Evolutionary conservation across 1,140 invertebrate species (phyloP).

Genomic region (Drosophila paulistorum): DNA sequence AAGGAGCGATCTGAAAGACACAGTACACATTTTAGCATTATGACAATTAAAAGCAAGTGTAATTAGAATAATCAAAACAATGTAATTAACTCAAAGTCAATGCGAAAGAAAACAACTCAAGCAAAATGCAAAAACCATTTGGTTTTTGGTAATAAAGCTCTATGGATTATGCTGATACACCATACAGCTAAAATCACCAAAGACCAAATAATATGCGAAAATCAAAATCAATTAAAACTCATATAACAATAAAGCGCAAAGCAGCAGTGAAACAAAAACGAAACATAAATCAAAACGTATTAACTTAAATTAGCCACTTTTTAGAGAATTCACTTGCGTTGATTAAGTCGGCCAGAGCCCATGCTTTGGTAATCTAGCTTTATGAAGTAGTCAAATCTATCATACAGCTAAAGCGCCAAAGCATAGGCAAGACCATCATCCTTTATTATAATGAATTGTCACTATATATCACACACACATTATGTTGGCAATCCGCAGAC

Average conservation of each 20-base stretch:
- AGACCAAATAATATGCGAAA: constrained; percentile 82
- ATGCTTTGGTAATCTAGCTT: constrained; percentile 98
- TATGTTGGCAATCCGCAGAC: constrained; percentile 30
- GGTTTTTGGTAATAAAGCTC: constrained; percentile 83
- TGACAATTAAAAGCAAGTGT: neutral
- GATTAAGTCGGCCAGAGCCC: constrained; percentile 69
- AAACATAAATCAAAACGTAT: neutral
- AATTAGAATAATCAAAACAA: neutral
- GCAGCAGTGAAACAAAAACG: neutral
- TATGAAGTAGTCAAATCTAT: constrained; percentile 90
- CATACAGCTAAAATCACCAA: constrained; percentile 84
- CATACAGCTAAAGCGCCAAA: constrained; percentile 99
- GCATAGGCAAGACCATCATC: constrained; percentile 84
- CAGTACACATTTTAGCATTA: neutral
- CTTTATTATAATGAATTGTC: neutral
- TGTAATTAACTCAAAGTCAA: neutral
- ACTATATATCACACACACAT: constrained; percentile 1
- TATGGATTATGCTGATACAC: constrained; percentile 70
- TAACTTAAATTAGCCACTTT: neutral
- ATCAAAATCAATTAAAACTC: constrained; percentile 29
- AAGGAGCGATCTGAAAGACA: constrained; percentile 67
- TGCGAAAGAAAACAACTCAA: constrained; percentile 32
- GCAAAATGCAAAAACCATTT: constrained; percentile 80
- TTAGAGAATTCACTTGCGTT: constrained; percentile 4
- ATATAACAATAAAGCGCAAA: constrained; percentile 27